Percentiles rank a stretch among this genome's conserved stretches.
Evolutionary conservation across 2,797 vertebrate species (phyloP).

Genomic region (Gobionotothen gibberifrons): DNA sequence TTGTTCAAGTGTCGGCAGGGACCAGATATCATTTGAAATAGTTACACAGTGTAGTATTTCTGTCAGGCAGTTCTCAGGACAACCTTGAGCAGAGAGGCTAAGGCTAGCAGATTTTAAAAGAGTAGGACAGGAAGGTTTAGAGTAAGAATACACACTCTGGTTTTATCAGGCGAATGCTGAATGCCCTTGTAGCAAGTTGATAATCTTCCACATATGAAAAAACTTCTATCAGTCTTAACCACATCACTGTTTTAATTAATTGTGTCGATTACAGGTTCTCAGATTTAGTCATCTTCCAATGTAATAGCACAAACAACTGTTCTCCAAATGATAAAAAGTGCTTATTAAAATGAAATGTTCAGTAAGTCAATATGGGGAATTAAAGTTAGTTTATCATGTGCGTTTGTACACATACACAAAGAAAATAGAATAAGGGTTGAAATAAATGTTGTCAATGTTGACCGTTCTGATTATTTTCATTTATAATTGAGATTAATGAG

Average conservation of each 20-base stretch:
- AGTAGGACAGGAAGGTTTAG: conserved; percentile 37
- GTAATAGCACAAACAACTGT: too few species aligned
- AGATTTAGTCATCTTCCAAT: neutral
- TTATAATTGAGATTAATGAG: too few species aligned
- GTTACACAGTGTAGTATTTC: conserved; percentile 61
- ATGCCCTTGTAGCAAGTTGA: conserved; percentile 26
- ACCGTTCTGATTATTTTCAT: too few species aligned
- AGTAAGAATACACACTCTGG: conserved; percentile 28
- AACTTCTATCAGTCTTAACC: neutral
- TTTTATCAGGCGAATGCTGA: conserved; percentile 38
- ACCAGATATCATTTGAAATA: conserved; percentile 66
- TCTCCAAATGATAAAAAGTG: neutral
- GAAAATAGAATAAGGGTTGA: too few species aligned
- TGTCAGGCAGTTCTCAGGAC: conserved; percentile 46
- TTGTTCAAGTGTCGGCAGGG: conserved; percentile 49
- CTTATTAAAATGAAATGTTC: neutral
- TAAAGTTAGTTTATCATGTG: too few species aligned
- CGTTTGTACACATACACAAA: too few species aligned
- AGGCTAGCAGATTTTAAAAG: conserved; percentile 40
- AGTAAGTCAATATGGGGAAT: neutral
- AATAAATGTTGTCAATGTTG: too few species aligned
- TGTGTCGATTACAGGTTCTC: neutral
- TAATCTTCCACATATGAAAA: conserved; percentile 18
- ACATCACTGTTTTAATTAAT: neutral
- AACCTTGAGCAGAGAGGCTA: conserved; percentile 62